Evolutionary conservation across 2,113 vertebrate species (phyloP), one percentile per base, ranked within the genome.

Genomic region (Telmatochromis sp.): DNA sequence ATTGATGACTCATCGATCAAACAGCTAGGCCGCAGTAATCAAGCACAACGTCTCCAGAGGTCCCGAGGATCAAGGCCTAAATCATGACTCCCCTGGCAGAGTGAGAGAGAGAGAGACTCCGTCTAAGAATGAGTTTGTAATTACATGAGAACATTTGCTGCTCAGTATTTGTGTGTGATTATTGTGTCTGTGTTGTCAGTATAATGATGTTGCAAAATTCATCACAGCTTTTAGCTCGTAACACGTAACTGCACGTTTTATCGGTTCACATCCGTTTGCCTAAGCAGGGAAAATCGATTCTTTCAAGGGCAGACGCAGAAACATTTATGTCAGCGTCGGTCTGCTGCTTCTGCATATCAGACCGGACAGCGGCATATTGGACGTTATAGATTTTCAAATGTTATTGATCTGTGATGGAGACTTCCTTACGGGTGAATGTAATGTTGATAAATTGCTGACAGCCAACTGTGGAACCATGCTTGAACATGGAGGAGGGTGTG

Each of bases 1-100:
- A 93, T 91, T 92, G 90, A 94, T 93, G 91, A 94, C 81, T 90
- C 90, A 94, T 95, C 40, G 85, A 95, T 95, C 94, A 58, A 13
- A 82, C 83, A 68, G 87, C 63, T 88, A 85, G 93, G 81, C 87
- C 81, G 53, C 55, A 88, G 92, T 88, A 92, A 93, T 93, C 93
- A 92, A 88, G 51, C 84, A 70, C 47, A 65, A 49, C 4, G 83
- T 84, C 91, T 89, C 84, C 82, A 21, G 82, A 86, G 90, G 85
- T 63, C 4, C 17, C 8, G 21, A 57, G 87, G 91, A 93, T 93
- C 91, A 87, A 91, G 83, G 87, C 81, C 88, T 68, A 79, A 91
- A 90, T 93, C 89, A 83, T 70, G 87, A 23, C 35, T 90, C 65
- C 54, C 57, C 55, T 79, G 83, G 85, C 91, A 89, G 79, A 85